Base-by-base conservation (phyloP, 2,797 vertebrate species). In the Morus bassanus region DNA sequence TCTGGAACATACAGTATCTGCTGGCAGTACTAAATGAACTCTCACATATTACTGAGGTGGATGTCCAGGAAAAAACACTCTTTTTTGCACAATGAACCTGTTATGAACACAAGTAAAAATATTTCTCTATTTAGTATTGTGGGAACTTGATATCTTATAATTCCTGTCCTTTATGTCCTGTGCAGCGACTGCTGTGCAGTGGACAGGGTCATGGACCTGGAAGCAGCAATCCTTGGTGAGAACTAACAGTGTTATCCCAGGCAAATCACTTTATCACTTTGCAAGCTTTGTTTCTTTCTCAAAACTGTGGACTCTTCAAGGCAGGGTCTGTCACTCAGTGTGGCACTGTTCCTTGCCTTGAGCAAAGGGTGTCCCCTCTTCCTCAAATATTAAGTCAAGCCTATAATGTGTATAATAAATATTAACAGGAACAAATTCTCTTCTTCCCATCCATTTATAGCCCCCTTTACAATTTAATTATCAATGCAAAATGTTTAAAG, bases 381-480 rank as follows among this genome's bases (percentile, higher is more conserved):
- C 30, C 39, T 88, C 70, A 90, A 54, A 63, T 69, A 70, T 81
- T 69, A 93, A 93, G 56, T 50, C 65, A 35, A 53, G 35, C 3
- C 33, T 48, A 25, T 75, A 75, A 82, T 63, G 24, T 59, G 43
- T 67, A 63, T 82, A 93, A 85, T 90, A 91, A 95, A 90, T 81
- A 85, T 88, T 93, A 93, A 85, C 23, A 30, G 60, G 37, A 89
- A 91, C 70, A 74, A 82, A 80, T 77, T 94, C 9, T 89, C 31
- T 67, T 82, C 81, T 77, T 87, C 56, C 37, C 51, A 79, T 84
- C 51, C 77, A 68, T 87, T 95, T 94, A 89, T 85, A 63, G 63
- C 9, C 23, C 15, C 41, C 45, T 85, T 89, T 80, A 89, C 60
- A 88, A 91, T 91, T 95, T 91, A 87, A 97, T 95, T 91, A 92